Conservation (phyloP, 2,888 invertebrate species). For the Aspidiotus destructor region DNA sequence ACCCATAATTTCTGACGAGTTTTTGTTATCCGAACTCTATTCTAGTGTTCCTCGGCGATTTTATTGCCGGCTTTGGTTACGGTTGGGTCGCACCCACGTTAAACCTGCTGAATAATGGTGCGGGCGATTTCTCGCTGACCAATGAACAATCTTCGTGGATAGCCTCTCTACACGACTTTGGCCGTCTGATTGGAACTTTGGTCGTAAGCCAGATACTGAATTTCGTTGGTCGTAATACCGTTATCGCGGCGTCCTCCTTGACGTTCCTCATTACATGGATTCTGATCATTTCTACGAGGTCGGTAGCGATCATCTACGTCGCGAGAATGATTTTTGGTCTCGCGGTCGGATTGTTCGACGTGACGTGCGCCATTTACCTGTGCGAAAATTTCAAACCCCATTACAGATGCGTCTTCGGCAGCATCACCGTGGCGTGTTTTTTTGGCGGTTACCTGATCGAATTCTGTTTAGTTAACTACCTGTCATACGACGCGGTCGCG, state of each 20-base stretch:
- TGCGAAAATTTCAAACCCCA: constrained; percentile 11
- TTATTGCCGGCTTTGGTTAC: constrained; percentile 5
- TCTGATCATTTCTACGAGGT: neutral
- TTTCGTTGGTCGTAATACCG: constrained; percentile 8
- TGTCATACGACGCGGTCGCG: neutral
- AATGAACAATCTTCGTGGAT: constrained; percentile 21
- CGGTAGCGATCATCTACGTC: constrained; percentile 8
- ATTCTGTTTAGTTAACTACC: neutral
- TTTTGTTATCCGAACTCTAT: too few species aligned
- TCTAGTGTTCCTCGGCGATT: constrained; percentile 7
- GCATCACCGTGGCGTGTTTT: neutral
- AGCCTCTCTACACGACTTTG: constrained; percentile 12
- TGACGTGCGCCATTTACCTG: constrained; percentile 3
- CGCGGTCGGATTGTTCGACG: constrained; percentile 10
- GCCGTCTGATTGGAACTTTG: constrained; percentile 12
- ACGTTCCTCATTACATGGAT: constrained; percentile 6
- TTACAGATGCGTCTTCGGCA: constrained; percentile 2
- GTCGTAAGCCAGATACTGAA: neutral
- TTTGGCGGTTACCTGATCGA: neutral
- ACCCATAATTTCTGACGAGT: too few species aligned
- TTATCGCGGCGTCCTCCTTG: neutral
- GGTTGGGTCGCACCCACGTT: constrained; percentile 19
- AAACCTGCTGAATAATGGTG: neutral
- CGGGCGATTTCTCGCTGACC: neutral
- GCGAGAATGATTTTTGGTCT: constrained; percentile 9